Evolutionary conservation across 2,888 invertebrate species (phyloP).

Genomic region (Seladonia tumulorum): DNA sequence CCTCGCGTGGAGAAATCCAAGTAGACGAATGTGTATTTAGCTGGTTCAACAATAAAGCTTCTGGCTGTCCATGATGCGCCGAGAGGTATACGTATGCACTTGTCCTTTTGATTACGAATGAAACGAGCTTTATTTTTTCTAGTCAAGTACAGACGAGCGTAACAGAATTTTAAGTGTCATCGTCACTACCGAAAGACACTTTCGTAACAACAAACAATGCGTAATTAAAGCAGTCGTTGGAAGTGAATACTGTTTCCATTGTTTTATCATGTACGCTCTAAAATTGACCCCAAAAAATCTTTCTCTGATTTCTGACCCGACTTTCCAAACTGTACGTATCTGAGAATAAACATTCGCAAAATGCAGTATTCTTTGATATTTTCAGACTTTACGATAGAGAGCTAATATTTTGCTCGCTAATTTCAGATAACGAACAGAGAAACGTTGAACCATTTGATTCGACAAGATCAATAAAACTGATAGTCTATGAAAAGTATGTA

Average conservation of each 20-base stretch:
- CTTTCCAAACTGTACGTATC: neutral
- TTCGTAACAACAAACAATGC: slow-evolving; percentile 8
- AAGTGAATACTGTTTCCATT: neutral
- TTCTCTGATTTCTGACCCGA: neutral
- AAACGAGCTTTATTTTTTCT: slow-evolving; percentile 4
- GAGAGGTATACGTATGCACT: neutral
- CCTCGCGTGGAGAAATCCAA: neutral
- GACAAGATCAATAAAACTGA: neutral
- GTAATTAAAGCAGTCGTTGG: slow-evolving; percentile 29
- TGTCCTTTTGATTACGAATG: neutral
- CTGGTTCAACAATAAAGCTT: neutral
- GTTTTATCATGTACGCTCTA: neutral
- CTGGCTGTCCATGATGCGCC: neutral
- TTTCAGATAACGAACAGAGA: neutral
- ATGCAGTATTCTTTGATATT: neutral
- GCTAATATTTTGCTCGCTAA: neutral
- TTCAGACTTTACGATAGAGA: neutral
- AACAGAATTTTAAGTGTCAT: neutral
- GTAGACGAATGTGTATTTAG: too few species aligned
- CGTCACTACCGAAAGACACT: neutral
- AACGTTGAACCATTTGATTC: neutral
- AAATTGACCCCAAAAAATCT: neutral
- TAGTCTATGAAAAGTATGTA: neutral
- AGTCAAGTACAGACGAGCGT: neutral
- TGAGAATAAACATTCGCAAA: neutral